phyloP scores from a whole-genome alignment of 2,888 invertebrate species.

The Theretra japonica region DNA sequence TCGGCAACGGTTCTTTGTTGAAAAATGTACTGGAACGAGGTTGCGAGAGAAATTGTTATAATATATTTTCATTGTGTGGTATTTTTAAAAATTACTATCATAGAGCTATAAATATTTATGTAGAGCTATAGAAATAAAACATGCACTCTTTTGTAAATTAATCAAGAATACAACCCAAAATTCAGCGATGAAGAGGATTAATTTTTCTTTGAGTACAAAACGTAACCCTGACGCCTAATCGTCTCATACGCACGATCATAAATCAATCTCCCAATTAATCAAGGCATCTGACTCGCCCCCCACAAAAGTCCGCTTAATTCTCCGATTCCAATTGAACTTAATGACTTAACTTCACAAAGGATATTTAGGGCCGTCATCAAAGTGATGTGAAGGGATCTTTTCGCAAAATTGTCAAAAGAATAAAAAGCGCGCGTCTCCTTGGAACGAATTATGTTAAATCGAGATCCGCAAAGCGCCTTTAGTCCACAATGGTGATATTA shows the following conservation, averaged over 20 bases:
- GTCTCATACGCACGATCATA: constrained; percentile 38
- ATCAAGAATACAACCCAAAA: neutral
- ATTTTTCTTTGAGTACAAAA: neutral
- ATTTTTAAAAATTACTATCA: neutral
- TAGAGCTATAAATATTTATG: neutral
- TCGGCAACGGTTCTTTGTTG: constrained; percentile 21
- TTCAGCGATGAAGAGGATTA: neutral
- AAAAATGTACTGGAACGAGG: constrained; percentile 7
- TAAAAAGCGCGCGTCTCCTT: constrained; percentile 54
- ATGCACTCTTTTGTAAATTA: neutral
- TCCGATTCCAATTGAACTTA: constrained; percentile 60
- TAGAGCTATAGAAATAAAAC: neutral
- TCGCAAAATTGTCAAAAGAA: constrained; percentile 46
- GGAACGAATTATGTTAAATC: constrained; percentile 65
- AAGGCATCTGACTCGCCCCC: constrained; percentile 38
- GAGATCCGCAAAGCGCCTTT: constrained; percentile 53
- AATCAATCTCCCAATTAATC: constrained; percentile 55
- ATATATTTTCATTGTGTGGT: neutral
- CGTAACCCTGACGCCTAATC: neutral
- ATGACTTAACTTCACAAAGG: constrained; percentile 65
- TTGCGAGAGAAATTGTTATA: neutral
- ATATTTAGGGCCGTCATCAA: constrained; percentile 51
- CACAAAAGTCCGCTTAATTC: constrained; percentile 41
- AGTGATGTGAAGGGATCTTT: constrained; percentile 49
- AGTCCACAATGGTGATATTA: constrained; percentile 63